Conservation (phyloP, 2,888 invertebrate genomes). For the Tetragonisca angustula region DNA sequence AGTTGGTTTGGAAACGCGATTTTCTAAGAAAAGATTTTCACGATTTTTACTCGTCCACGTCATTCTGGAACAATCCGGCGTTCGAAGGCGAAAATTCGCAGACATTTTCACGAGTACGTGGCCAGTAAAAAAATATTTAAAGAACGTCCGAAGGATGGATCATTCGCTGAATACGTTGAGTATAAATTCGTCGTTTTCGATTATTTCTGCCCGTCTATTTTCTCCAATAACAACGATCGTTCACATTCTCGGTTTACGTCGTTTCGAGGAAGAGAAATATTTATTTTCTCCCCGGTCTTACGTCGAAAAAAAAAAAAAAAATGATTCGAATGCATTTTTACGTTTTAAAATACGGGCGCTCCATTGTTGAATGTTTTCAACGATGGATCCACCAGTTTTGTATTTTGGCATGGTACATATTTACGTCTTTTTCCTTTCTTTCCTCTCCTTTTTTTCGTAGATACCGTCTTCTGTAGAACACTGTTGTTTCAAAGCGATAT, state of each 20-base stretch:
- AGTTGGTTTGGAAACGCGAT: too few relatives aligned
- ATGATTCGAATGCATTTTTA: too few relatives aligned
- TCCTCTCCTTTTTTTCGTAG: too few relatives aligned
- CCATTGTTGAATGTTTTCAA: too few relatives aligned
- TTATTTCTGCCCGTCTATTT: constrained; percentile 26
- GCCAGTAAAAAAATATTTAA: constrained; percentile 13
- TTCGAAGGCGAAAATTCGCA: not conserved
- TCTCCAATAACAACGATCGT: constrained; percentile 7
- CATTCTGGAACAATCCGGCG: not conserved
- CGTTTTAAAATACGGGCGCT: too few relatives aligned
- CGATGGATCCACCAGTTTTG: too few relatives aligned
- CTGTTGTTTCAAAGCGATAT: too few relatives aligned
- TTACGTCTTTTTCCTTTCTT: too few relatives aligned
- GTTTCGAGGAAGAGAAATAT: constrained; percentile 13
- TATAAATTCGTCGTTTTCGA: constrained; percentile 1
- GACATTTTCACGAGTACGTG: not conserved
- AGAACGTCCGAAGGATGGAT: not conserved
- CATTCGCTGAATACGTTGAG: not conserved
- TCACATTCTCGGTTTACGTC: not conserved
- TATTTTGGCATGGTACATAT: too few relatives aligned
- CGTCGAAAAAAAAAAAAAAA: not conserved
- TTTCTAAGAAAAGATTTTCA: too few relatives aligned
- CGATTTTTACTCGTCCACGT: not conserved
- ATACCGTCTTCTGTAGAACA: too few relatives aligned
- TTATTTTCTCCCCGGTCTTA: constrained; percentile 1